phyloP scores from a whole-genome alignment of 2,888 invertebrate species.

The Lithophane leautieri region DNA sequence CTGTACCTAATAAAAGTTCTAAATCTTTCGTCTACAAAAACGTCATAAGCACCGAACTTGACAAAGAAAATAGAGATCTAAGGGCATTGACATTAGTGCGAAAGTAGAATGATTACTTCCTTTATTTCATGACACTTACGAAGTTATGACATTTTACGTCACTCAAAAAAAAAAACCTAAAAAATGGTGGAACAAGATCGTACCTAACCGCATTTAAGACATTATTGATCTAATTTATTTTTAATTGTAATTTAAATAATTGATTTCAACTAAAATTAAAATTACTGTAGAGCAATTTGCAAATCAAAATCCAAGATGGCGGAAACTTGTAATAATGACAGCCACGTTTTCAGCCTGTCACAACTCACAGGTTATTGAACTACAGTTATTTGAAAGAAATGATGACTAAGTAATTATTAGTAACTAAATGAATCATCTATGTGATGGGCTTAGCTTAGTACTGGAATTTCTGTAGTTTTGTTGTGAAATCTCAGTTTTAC shows the following conservation, averaged over 20 bases:
- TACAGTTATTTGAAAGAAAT: conserved; percentile 58
- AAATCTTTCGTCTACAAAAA: conserved; percentile 7
- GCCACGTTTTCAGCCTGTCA: conserved; percentile 45
- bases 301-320: conserved; percentile 50
- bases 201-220: background rate
- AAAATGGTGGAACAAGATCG: background rate
- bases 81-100: background rate
- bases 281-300: background rate
- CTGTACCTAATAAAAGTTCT: conserved; percentile 3
- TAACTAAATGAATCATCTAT: conserved; percentile 62
- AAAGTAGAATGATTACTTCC: conserved; percentile 1
- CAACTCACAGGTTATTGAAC: conserved; percentile 54
- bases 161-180: background rate
- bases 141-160: background rate
- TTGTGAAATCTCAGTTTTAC: conserved; percentile 35
- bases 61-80: conserved; percentile 15
- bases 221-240: background rate
- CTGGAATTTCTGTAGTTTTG: conserved; percentile 24
- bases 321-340: conserved; percentile 41
- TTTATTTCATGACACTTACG: background rate
- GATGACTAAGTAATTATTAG: conserved; percentile 62
- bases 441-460: conserved; percentile 41
- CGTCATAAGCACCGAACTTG: conserved; percentile 9
- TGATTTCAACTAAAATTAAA: background rate
- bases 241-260: background rate